Evolutionary conservation across 2,113 vertebrate species (phyloP).

Genomic region (Elephas maximus): DNA sequence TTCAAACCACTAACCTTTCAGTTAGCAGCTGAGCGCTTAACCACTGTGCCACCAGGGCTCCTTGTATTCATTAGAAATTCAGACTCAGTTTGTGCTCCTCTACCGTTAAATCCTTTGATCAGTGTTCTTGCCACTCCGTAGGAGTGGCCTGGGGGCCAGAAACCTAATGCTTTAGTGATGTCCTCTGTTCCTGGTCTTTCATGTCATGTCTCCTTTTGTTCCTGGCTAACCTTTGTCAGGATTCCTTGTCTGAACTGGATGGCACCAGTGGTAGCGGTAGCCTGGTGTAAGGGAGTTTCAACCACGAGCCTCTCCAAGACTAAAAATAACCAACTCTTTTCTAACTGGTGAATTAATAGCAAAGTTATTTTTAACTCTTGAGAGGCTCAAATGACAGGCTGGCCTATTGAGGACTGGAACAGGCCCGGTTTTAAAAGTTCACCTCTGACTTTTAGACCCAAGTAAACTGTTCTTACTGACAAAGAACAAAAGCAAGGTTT

Average conservation of each 20-base stretch:
- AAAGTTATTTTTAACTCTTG: constrained; percentile 66
- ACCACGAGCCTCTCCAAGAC: not conserved
- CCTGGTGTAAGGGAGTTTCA: not conserved
- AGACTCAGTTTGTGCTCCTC: not conserved
- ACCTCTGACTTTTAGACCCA: constrained; percentile 56
- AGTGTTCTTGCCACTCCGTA: not conserved
- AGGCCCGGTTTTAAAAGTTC: constrained; percentile 34
- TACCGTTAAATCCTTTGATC: not conserved
- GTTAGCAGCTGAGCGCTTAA: too few species aligned
- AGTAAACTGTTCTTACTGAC: not conserved
- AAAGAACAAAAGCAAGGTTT: not conserved
- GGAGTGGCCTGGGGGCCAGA: not conserved
- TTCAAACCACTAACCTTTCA: too few species aligned
- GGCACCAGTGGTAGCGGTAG: not conserved
- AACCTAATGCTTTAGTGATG: not conserved
- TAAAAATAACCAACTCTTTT: constrained; percentile 61
- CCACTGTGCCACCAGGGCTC: too few species aligned
- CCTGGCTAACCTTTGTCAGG: not conserved
- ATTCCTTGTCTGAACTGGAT: not conserved
- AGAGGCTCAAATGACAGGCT: constrained; percentile 47
- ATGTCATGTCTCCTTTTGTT: not conserved
- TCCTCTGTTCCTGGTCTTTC: not conserved
- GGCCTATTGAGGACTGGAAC: constrained; percentile 7
- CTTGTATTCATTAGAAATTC: not conserved
- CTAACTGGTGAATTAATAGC: constrained; percentile 43